Base-by-base conservation (phyloP, 2,113 vertebrate species). In the Rattus rattus region DNA sequence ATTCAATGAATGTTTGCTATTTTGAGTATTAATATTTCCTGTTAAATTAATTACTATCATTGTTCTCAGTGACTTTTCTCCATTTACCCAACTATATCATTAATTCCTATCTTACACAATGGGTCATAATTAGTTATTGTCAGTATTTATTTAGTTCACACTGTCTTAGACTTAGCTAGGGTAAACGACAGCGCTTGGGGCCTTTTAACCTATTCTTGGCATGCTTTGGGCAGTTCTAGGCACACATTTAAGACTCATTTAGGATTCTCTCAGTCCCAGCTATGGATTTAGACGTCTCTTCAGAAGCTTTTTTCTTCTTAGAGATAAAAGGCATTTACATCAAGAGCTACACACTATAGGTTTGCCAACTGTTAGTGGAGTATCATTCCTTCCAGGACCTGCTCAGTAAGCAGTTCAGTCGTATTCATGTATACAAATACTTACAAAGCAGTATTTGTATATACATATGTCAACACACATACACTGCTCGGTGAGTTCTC, bases 191-290 rank as follows among this genome's bases (percentile, higher is more conserved):
- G 20, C 16, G 69, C 36, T 70, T 76, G 16, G 49, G 84, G 61
- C 5, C 13, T 76, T 94, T 69, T 77, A 77, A 83, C 4, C 70
- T 43, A 70, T 30, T 36, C 30, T 77, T 90, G n/a, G 17, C 73
- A 94, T 95, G 86, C 92, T 95, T 75, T 87, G n/a, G 88, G 72
- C 4, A 92, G n/a, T 80, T 96, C 88, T 94, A 33, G 56, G 28
- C 19, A 70, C 1, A 88, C 56, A 9, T 56, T 92, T 56, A 5
- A 87, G 59, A 24, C 0, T 92, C 19, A 70, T 94, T 43, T 80
- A 24, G 16, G 65, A 79, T 13, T 5, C 52, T 76, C 59, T 20
- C 47, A 73, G 30, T 28, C 52, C 2, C 67, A 88, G 11, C 4
- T 43, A 56, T 36, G 13, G n/a, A 94, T 9, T 72, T 26, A 94